Evolutionary conservation across 2,797 vertebrate genomes (phyloP).

Genomic region (Percopsis omiscomaycus): DNA sequence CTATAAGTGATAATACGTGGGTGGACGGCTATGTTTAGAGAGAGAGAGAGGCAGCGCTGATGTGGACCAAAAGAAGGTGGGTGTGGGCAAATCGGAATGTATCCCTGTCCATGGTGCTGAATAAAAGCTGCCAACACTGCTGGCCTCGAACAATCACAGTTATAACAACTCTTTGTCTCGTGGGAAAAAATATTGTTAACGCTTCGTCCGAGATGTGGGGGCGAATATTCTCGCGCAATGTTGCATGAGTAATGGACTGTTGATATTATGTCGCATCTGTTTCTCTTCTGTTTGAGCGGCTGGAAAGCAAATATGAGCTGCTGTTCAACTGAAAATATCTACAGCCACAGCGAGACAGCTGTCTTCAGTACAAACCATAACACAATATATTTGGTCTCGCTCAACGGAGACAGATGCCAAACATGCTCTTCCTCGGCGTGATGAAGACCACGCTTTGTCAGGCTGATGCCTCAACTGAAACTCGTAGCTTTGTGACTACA

Average conservation of each 20-base stretch:
- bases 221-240: conserved; percentile 54
- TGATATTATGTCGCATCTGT: conserved; percentile 69
- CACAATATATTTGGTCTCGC: conserved; percentile 29
- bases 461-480: conserved; percentile 22
- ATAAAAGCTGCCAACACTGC: conserved; percentile 35
- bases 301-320: conserved; percentile 36
- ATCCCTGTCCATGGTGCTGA: conserved; percentile 70
- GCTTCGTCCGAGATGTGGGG: conserved; percentile 42
- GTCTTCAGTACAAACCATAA: conserved; percentile 46
- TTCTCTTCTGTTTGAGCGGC: conserved; percentile 58
- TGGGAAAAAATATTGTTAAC: conserved; percentile 2
- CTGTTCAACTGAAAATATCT: conserved; percentile 62
- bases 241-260: conserved; percentile 68
- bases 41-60: conserved; percentile 32
- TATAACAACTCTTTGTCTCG: conserved; percentile 20
- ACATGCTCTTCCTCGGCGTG: conserved; percentile 55
- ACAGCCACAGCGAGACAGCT: conserved; percentile 55
- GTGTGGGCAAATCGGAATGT: conserved; percentile 49
- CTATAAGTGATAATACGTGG: conserved; percentile 48
- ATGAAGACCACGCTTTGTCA: conserved; percentile 56
- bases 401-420: conserved; percentile 58
- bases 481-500: conserved; percentile 5
- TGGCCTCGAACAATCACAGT: background rate
- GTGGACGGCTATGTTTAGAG: conserved; percentile 40
- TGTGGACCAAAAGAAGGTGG: conserved; percentile 50